A percentile compares a stretch with the other conserved stretches of the same genome.
Evolutionary conservation across 2,113 vertebrate species (phyloP).

Genomic region (Scortum barcoo): DNA sequence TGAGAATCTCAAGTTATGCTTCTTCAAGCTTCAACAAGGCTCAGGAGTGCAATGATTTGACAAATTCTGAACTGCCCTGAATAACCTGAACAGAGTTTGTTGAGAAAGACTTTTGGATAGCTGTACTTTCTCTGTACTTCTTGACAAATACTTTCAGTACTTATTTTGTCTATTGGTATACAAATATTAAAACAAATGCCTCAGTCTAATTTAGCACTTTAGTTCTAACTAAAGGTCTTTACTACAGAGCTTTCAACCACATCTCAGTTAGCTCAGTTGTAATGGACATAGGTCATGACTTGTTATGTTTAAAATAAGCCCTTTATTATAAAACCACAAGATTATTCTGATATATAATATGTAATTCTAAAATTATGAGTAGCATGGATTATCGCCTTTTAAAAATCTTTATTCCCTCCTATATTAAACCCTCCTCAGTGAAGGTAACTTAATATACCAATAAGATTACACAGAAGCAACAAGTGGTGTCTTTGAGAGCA

Average conservation of each 20-base stretch:
- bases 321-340: not conserved
- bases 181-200: not conserved
- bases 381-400: not conserved
- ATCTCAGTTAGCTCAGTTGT: slow-evolving; percentile 2
- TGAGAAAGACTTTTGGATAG: not conserved
- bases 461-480: not conserved
- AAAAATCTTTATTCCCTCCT: not conserved
- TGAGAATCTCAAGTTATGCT: not conserved
- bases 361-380: not conserved
- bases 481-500: not conserved
- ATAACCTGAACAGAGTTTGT: not conserved
- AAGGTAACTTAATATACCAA: not conserved
- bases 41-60: slow-evolving; percentile 1
- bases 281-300: not conserved
- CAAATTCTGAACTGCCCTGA: not conserved
- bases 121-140: not conserved
- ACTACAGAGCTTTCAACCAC: not conserved
- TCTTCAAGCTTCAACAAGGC: not conserved
- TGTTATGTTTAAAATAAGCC: not conserved
- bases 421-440: not conserved
- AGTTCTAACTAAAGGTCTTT: not conserved
- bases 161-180: not conserved
- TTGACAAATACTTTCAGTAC: not conserved
- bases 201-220: not conserved
- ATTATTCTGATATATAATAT: not conserved